These are phyloP conservation scores for Panulirus ornatus DNA, from an alignment of 1,140 invertebrate species.

Conservation along the genomic window DNA sequence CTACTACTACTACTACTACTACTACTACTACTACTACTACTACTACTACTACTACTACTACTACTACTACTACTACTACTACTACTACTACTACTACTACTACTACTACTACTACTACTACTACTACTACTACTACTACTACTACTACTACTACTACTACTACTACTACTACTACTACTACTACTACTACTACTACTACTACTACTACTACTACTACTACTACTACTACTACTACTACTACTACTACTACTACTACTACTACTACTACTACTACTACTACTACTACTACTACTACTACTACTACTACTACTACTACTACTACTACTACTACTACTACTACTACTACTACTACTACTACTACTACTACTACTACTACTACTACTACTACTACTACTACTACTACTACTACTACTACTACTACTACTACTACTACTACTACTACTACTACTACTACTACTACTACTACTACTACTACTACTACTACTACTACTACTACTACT, in stretches of 20 bases:
- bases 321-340: constrained; percentile 1
- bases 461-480: not conserved
- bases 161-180: constrained; percentile 1
- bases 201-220: constrained; percentile 1
- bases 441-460: constrained; percentile 1
- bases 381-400: constrained; percentile 1
- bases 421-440: not conserved
- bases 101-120: constrained; percentile 1
- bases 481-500: constrained; percentile 4
- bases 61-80: constrained; percentile 1
- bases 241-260: constrained; percentile 4
- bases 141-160: constrained; percentile 4
- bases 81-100: constrained; percentile 1
- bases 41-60: constrained; percentile 1
- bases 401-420: constrained; percentile 4
- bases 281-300: constrained; percentile 1
- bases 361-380: constrained; percentile 1
- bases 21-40: not conserved
- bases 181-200: not conserved
- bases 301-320: constrained; percentile 1
- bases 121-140: constrained; percentile 4
- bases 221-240: constrained; percentile 1
- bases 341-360: not conserved
- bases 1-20: constrained; percentile 1
- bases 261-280: not conserved